phyloP scores from a whole-genome alignment of 2,888 invertebrate genomes.

The Leucoptera coffeella region DNA sequence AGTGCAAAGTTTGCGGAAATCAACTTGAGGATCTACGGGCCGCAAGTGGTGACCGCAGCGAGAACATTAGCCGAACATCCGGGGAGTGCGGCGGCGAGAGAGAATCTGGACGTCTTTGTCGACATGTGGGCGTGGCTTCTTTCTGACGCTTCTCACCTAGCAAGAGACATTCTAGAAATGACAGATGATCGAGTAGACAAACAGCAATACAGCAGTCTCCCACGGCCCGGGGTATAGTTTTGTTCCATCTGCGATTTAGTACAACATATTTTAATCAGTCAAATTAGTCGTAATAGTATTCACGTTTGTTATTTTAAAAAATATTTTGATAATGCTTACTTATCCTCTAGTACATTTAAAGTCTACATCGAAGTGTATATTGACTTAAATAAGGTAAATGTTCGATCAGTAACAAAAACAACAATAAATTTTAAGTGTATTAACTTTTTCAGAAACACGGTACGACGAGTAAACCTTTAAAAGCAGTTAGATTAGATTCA shows the following conservation, averaged over 20 bases:
- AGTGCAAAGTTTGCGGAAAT: slow-evolving; percentile 95
- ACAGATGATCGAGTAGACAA: slow-evolving; percentile 54
- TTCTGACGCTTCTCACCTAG: slow-evolving; percentile 84
- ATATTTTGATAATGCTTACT: no score
- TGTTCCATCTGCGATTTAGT: no score
- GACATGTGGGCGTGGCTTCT: slow-evolving; percentile 95
- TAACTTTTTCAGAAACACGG: slow-evolving; percentile 80
- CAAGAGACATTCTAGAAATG: slow-evolving; percentile 81
- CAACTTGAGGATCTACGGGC: slow-evolving; percentile 90
- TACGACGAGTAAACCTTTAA: slow-evolving; percentile 86
- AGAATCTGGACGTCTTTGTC: slow-evolving; percentile 92
- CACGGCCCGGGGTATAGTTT: slow-evolving; percentile 92
- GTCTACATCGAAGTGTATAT: no score
- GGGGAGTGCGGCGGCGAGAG: slow-evolving; percentile 90
- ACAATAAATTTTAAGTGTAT: no score
- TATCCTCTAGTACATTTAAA: no score
- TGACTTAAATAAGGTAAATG: no score
- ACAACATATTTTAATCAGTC: no score
- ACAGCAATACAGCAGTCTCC: slow-evolving; percentile 80
- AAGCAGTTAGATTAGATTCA: slow-evolving; percentile 83
- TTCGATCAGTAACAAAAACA: no score
- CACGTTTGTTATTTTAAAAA: no score
- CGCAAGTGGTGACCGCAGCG: slow-evolving; percentile 90
- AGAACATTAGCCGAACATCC: slow-evolving; percentile 88
- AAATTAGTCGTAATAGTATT: no score